Percentiles rank a stretch among this genome's conserved stretches.
Evolutionary conservation across 2,888 invertebrate genomes (phyloP).

Genomic region (Platycheirus albimanus): DNA sequence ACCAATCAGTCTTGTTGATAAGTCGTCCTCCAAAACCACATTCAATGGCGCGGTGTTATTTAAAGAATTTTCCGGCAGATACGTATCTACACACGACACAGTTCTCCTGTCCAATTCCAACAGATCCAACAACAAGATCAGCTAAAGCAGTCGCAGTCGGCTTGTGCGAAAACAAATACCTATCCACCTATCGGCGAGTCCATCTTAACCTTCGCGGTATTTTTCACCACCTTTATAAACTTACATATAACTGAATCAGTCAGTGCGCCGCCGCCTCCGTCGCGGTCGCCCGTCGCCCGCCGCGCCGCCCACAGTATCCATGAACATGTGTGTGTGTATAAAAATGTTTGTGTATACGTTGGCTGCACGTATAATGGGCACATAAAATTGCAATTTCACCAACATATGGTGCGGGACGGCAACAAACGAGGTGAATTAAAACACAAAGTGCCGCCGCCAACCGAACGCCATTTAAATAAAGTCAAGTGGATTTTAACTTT

Average conservation of each 20-base stretch:
- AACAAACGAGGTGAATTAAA: constrained; percentile 70
- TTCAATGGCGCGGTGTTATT: constrained; percentile 56
- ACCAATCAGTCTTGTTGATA: constrained; percentile 51
- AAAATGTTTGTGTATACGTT: constrained; percentile 23
- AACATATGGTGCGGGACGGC: constrained; percentile 49
- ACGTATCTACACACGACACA: constrained; percentile 59
- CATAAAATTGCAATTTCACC: constrained; percentile 75
- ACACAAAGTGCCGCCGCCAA: constrained; percentile 73
- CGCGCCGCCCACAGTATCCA: too few relatives aligned
- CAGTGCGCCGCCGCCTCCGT: too few relatives aligned
- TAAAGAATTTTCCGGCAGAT: constrained; percentile 68
- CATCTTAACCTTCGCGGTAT: constrained; percentile 71
- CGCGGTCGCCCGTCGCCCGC: background rate
- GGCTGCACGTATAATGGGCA: constrained; percentile 61
- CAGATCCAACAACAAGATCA: constrained; percentile 1
- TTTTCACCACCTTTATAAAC: constrained; percentile 68
- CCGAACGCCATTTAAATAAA: constrained; percentile 76
- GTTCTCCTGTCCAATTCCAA: constrained; percentile 16
- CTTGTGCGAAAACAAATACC: constrained; percentile 67
- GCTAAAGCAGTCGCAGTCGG: constrained; percentile 17
- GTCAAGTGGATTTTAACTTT: constrained; percentile 72
- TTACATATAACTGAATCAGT: constrained; percentile 8
- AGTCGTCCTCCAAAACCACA: constrained; percentile 37
- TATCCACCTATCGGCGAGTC: constrained; percentile 67
- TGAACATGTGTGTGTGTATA: too few relatives aligned